phyloP scores from a whole-genome alignment of 2,113 vertebrate species.

The Crocuta crocuta region DNA sequence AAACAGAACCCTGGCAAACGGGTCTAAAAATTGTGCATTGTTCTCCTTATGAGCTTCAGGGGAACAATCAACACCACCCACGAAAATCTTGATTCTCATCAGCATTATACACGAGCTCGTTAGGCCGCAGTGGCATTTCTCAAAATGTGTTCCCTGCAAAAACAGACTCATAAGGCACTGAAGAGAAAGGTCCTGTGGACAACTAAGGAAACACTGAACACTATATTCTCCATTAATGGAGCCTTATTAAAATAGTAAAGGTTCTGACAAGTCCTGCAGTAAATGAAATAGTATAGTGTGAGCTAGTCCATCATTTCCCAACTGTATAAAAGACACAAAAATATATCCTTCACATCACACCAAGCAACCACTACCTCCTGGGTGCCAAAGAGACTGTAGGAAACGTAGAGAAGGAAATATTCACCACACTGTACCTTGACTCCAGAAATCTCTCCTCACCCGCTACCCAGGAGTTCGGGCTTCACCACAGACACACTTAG shows the following conservation, averaged over 20 bases:
- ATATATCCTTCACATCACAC: neutral
- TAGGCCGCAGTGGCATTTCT: neutral
- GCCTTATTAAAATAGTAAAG: neutral
- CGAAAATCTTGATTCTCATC: neutral
- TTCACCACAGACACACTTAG: neutral
- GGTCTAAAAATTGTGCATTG: slow-evolving; percentile 26
- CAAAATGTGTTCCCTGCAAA: neutral
- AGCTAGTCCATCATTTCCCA: neutral
- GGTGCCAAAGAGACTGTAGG: neutral
- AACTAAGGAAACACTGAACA: neutral
- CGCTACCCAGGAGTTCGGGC: neutral
- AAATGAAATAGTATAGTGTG: neutral
- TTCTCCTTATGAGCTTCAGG: neutral
- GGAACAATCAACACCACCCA: neutral
- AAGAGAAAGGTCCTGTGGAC: neutral
- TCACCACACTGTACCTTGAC: accelerated
- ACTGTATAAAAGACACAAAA: neutral
- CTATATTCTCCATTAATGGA: neutral
- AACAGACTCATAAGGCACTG: neutral
- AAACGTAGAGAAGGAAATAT: neutral
- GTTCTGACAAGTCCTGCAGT: neutral
- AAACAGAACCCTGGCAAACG: neutral
- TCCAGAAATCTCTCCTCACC: neutral
- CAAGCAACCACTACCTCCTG: neutral
- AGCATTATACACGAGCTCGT: neutral